Conservation (phyloP, 2,797 vertebrate species). For the Sebastes melanostomus region DNA sequence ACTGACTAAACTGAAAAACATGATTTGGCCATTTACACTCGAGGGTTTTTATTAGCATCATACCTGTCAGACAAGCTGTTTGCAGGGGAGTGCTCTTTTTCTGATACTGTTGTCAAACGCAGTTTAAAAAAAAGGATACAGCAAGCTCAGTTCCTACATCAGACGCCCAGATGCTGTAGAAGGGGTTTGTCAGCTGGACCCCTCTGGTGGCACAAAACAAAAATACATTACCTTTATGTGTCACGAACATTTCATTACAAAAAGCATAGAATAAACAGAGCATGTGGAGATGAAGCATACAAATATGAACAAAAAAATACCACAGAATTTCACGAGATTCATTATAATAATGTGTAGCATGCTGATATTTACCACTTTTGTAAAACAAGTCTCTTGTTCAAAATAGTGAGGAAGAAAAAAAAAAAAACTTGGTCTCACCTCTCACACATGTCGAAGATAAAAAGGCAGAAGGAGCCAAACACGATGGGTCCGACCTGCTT, state of each 20-base stretch:
- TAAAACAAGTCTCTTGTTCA: neutral
- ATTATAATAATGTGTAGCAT: neutral
- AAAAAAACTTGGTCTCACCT: slow-evolving; percentile 80
- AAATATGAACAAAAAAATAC: neutral
- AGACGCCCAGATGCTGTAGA: slow-evolving; percentile 99
- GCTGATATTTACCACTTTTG: neutral
- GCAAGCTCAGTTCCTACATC: slow-evolving; percentile 95
- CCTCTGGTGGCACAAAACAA: slow-evolving; percentile 80
- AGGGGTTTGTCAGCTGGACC: slow-evolving; percentile 96
- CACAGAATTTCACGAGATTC: neutral
- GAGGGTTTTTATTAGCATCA: neutral
- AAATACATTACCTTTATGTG: neutral
- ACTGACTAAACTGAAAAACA: neutral
- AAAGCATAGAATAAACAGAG: neutral
- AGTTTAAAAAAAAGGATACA: slow-evolving; percentile 87
- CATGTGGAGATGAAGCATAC: neutral
- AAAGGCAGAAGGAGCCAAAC: slow-evolving; percentile 96
- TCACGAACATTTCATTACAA: neutral
- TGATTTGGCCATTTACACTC: neutral
- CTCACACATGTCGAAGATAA: slow-evolving; percentile 98
- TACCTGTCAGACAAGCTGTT: neutral
- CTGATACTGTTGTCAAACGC: neutral
- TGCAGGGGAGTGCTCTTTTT: neutral
- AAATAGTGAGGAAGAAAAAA: neutral
- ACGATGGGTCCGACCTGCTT: slow-evolving; percentile 97